Conservation (phyloP, 2,888 invertebrate genomes). For the Gerris lacustris region DNA sequence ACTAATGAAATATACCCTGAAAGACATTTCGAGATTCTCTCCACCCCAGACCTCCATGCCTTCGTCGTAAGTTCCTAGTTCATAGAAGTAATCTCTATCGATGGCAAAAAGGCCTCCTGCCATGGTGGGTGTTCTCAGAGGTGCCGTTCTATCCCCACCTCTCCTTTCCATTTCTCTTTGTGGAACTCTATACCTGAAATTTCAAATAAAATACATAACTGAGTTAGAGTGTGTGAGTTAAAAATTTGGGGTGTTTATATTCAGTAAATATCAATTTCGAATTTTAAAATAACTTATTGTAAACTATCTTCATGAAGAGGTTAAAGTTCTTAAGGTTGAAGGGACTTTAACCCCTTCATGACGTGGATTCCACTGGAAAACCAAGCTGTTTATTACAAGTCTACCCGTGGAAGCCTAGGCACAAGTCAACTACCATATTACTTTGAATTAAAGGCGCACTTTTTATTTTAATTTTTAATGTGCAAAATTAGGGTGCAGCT, state of each 20-base stretch:
- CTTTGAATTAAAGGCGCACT: no score
- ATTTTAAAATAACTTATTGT: no score
- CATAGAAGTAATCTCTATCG: constrained; percentile 91
- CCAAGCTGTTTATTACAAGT: no score
- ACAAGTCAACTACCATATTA: no score
- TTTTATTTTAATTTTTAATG: no score
- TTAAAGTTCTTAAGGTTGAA: no score
- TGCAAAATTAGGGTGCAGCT: no score
- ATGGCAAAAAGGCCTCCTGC: constrained; percentile 93
- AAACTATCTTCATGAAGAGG: no score
- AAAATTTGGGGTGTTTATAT: background rate
- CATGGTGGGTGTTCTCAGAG: constrained; percentile 93
- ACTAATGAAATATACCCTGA: constrained; percentile 52
- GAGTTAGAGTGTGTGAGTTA: constrained; percentile 4
- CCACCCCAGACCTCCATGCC: constrained; percentile 99
- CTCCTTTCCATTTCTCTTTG: constrained; percentile 90
- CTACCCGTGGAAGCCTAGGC: no score
- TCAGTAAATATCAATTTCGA: background rate
- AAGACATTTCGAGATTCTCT: constrained; percentile 90
- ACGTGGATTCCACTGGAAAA: no score
- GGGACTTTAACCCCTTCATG: no score
- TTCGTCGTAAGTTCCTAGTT: constrained; percentile 94
- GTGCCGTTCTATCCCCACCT: constrained; percentile 82
- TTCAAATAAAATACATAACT: background rate
- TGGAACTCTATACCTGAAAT: constrained; percentile 83